Evolutionary conservation across 2,797 vertebrate genomes (phyloP).

Genomic region (Chrysolophus pictus): DNA sequence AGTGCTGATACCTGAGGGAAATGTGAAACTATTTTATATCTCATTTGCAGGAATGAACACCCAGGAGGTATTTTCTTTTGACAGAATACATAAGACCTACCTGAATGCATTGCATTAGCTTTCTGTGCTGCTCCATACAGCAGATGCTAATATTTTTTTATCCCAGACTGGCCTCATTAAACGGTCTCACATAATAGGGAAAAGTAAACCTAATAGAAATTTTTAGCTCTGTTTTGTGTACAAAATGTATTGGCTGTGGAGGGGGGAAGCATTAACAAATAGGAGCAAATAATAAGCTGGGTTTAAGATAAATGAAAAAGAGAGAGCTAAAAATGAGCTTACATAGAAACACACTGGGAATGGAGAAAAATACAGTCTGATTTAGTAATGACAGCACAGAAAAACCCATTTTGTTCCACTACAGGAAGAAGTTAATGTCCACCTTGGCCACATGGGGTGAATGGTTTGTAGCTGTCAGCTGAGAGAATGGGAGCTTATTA

Average conservation of each 20-base stretch:
- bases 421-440: background rate
- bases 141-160: background rate
- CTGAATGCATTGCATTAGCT: slow-evolving; percentile 15
- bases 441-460: accelerated
- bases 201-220: background rate
- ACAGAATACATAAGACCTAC: slow-evolving; percentile 40
- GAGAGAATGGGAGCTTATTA: background rate
- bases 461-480: background rate
- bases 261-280: background rate
- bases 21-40: slow-evolving; percentile 32
- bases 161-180: slow-evolving; percentile 45
- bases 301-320: background rate
- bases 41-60: slow-evolving; percentile 53
- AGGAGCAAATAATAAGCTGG: background rate
- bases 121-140: background rate
- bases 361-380: background rate
- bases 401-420: background rate
- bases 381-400: background rate
- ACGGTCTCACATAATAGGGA: background rate
- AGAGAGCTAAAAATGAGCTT: background rate
- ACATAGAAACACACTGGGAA: background rate
- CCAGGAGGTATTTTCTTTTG: slow-evolving; percentile 50
- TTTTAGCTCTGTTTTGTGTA: background rate
- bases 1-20: background rate
- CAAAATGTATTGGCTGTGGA: background rate